Evolutionary conservation across 2,113 vertebrate genomes (phyloP).

Genomic region (Procapra przewalskii): DNA sequence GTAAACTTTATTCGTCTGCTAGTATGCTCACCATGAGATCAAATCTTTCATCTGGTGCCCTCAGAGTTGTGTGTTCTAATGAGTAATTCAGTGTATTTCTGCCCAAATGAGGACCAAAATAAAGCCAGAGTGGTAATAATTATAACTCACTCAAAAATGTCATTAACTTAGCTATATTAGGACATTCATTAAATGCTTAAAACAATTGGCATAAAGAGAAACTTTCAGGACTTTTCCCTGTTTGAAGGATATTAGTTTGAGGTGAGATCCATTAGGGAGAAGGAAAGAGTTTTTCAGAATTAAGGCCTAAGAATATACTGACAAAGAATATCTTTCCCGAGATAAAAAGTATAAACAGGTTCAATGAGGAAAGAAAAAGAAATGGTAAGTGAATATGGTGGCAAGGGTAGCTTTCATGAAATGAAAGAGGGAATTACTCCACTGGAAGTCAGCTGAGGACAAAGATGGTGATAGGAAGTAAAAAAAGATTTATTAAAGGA

Average conservation of each 20-base stretch:
- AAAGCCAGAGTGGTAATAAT: background rate
- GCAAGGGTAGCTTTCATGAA: background rate
- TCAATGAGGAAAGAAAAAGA: background rate
- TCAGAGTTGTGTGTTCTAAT: background rate
- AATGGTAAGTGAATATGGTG: background rate
- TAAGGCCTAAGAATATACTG: background rate
- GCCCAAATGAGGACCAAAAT: background rate
- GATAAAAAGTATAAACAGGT: background rate
- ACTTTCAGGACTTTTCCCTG: background rate
- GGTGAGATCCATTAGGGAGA: background rate
- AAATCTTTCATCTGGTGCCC: background rate
- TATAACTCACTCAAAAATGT: background rate
- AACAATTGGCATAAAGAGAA: background rate
- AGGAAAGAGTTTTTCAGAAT: background rate
- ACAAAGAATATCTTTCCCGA: background rate
- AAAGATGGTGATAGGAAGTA: background rate
- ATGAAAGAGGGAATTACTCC: background rate
- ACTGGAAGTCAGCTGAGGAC: background rate
- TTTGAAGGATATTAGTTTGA: conserved; percentile 1
- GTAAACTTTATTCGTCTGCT: background rate
- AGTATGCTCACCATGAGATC: background rate
- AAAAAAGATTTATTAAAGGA: background rate
- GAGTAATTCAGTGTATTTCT: conserved; percentile 24
- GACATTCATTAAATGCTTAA: background rate
- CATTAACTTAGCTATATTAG: background rate